phyloP scores from a whole-genome alignment of 92 coral and sea anemone species.

The Muricea muricata region DNA sequence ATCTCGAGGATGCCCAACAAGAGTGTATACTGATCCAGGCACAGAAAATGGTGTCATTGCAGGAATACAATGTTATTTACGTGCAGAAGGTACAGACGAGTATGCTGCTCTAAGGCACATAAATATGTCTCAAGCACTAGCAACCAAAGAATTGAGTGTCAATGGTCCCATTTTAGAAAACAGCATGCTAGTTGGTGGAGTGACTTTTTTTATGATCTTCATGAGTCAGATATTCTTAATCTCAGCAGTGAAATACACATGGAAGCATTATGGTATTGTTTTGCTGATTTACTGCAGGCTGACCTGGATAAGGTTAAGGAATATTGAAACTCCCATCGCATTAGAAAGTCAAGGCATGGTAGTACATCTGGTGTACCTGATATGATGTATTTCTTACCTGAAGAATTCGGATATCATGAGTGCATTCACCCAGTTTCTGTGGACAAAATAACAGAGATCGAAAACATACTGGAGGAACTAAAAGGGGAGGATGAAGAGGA shows the following conservation, averaged over 20 bases:
- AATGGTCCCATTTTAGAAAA: no score
- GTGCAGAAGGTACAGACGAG: no score
- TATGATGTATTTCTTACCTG: no score
- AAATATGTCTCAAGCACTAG: slow-evolving; percentile 62
- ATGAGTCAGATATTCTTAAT: slow-evolving; percentile 69
- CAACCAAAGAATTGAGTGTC: no score
- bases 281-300: slow-evolving; percentile 66
- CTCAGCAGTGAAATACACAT: slow-evolving; percentile 64
- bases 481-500: no score
- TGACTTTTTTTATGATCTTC: slow-evolving; percentile 68
- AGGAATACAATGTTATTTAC: slow-evolving; percentile 62
- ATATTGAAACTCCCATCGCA: slow-evolving; percentile 69
- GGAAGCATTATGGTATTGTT: slow-evolving; percentile 76
- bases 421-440: no score
- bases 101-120: slow-evolving; percentile 61
- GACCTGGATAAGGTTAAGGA: slow-evolving; percentile 71
- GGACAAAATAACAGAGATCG: no score
- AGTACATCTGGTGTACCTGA: no score
- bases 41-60: no score
- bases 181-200: slow-evolving; percentile 73
- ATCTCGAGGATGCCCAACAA: slow-evolving; percentile 70
- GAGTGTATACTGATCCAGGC: no score
- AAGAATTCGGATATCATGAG: no score
- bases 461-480: no score
- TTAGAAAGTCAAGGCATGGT: slow-evolving; percentile 74